phyloP scores from a whole-genome alignment of 2,888 invertebrate genomes.

The Neoitamus cyanurus region DNA sequence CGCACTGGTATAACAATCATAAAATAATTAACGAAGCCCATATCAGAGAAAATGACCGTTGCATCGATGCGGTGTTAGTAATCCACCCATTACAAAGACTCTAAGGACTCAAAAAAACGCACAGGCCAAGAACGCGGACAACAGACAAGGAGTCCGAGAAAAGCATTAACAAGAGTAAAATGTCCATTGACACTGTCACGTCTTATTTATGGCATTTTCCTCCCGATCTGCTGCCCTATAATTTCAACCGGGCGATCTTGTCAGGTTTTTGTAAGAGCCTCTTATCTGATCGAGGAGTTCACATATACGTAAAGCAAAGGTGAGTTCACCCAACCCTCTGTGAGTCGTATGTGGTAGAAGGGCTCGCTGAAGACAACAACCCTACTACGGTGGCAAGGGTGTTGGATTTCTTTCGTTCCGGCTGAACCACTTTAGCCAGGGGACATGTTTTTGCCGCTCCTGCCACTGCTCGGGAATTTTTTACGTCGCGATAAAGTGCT shows the following conservation, averaged over 20 bases:
- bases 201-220: conserved; percentile 51
- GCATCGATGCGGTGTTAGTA: conserved; percentile 42
- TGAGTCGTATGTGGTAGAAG: neutral
- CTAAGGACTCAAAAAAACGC: neutral
- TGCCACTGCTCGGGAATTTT: conserved; percentile 4
- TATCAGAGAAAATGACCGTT: conserved; percentile 51
- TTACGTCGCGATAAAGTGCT: conserved; percentile 14
- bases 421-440: neutral
- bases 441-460: neutral
- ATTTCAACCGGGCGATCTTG: conserved; percentile 34
- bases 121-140: neutral
- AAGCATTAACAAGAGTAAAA: conserved; percentile 50
- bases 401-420: conserved; percentile 16
- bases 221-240: conserved; percentile 14
- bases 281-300: conserved; percentile 51
- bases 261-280: conserved; percentile 41
- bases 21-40: conserved; percentile 48
- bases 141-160: conserved; percentile 16
- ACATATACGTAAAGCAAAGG: conserved; percentile 38
- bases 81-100: conserved; percentile 25
- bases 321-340: conserved; percentile 49
- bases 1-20: conserved; percentile 45
- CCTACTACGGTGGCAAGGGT: conserved; percentile 35
- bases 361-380: conserved; percentile 10
- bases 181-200: conserved; percentile 52